Base-by-base conservation (phyloP, 2,888 invertebrate genomes). In the Catocala nupta region DNA sequence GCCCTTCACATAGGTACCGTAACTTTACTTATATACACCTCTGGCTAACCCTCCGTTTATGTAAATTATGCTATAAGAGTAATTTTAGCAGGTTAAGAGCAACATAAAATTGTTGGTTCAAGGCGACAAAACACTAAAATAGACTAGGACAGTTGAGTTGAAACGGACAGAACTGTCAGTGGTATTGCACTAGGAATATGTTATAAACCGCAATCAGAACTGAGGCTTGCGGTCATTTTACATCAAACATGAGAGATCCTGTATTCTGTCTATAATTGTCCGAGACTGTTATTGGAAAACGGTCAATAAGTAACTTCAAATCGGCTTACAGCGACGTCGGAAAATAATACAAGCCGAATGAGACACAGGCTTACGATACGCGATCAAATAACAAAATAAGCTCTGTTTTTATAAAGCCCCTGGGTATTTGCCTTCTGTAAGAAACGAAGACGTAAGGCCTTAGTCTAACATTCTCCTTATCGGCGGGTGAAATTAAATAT, bases 191-290 rank as follows among this genome's bases (percentile, higher is more conserved):
- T 9, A 12, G 45, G 11, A 7, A 45, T 12, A 45, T 45, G 12
- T 45, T 45, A 11, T 12, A 12, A 51, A 70, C 75, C 75, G 63
- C 78, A 68, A 62, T 75, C 48, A 48, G n/a, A 69, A 61, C 56
- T 64, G 65, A 65, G 65, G 53, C 67, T 68, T 71, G 73, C 45
- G 75, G 77, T 76, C 71, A 65, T 43, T 75, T 72, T 63, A 68
- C 71, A 70, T 66, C 60, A 60, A 59, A 71, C 56, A 65, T 57
- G 60, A 74, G 71, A 68, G 58, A 75, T 71, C 77, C 62, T 70
- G 59, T 71, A 67, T 75, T 75, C 72, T 62, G 73, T 71, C 65
- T 65, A 44, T 72, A 70, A 56, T 57, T 73, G 63, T 66, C 60
- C 36, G 67, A 65, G 59, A 77, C 61, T 71, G 51, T 63, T 55